phyloP scores from a whole-genome alignment of 2,888 invertebrate genomes.

The Mimas tiliae region DNA sequence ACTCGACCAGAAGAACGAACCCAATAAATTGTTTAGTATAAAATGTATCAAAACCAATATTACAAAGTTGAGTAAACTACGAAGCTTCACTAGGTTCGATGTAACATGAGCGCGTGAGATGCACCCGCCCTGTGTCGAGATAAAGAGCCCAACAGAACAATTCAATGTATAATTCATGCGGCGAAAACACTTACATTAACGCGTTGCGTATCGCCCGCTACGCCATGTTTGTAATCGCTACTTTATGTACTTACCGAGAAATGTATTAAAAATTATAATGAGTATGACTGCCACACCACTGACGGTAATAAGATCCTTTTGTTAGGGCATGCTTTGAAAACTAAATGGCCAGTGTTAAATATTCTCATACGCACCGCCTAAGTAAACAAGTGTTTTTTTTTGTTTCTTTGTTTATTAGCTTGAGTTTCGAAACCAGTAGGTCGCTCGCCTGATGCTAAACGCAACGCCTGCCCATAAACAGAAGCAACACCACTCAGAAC shows the following conservation, averaged over 20 bases:
- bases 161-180: constrained; percentile 68
- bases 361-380: constrained; percentile 4
- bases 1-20: not conserved
- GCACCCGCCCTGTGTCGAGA: constrained; percentile 55
- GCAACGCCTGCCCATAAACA: too few species aligned
- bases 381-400: constrained; percentile 19
- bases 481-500: too few species aligned
- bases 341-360: constrained; percentile 38
- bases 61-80: constrained; percentile 14
- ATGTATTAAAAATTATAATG: constrained; percentile 58
- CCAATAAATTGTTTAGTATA: not conserved
- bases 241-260: constrained; percentile 51
- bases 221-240: constrained; percentile 58
- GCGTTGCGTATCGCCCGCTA: constrained; percentile 57
- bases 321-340: constrained; percentile 42
- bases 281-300: constrained; percentile 45
- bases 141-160: constrained; percentile 56
- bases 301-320: constrained; percentile 43
- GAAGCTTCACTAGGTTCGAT: not conserved
- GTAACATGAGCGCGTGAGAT: constrained; percentile 41
- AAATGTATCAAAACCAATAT: constrained; percentile 1
- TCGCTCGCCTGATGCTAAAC: too few species aligned
- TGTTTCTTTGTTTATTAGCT: too few species aligned
- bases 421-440: too few species aligned
- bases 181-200: constrained; percentile 68